A percentile compares a stretch with the other conserved stretches of the same genome.
Evolutionary conservation across 2,113 vertebrate species (phyloP).

Genomic region (Lota lota): DNA sequence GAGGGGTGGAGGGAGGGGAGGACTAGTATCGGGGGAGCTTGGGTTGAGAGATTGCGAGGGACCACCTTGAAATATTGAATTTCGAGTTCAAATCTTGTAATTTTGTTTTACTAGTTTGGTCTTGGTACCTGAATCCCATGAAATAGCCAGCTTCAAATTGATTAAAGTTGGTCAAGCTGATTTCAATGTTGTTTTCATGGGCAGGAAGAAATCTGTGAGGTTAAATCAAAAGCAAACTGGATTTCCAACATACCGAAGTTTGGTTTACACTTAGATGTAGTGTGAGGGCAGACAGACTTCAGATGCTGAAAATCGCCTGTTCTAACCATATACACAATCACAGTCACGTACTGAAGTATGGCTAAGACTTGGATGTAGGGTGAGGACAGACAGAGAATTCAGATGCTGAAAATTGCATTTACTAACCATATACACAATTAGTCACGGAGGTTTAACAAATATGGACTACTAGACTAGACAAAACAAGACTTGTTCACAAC

Average conservation of each 20-base stretch:
- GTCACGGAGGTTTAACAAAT: slow-evolving; percentile 18
- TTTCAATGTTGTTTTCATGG: neutral
- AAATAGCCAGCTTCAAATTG: neutral
- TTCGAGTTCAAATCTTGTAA: neutral
- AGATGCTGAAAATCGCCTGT: slow-evolving; percentile 11
- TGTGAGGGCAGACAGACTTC: neutral
- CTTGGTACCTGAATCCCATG: neutral
- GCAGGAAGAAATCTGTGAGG: neutral
- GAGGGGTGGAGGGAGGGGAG: neutral
- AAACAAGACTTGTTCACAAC: slow-evolving; percentile 25
- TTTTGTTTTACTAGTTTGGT: neutral
- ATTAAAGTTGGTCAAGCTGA: neutral
- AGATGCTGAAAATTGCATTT: slow-evolving; percentile 12
- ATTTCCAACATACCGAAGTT: slow-evolving; percentile 19
- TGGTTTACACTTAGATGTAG: neutral
- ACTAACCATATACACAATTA: slow-evolving; percentile 4
- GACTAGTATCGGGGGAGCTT: too few species aligned
- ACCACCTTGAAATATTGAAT: neutral
- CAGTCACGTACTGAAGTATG: neutral
- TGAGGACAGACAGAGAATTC: slow-evolving; percentile 8
- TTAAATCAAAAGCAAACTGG: neutral
- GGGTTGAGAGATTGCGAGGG: too few species aligned
- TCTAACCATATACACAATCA: slow-evolving; percentile 8
- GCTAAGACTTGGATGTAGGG: neutral
- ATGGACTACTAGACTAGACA: slow-evolving; percentile 5